Percentiles rank a stretch among this genome's conserved stretches.
These are phyloP conservation scores for Sitophilus oryzae DNA, from an alignment of 1,140 invertebrate genomes.

Conservation along the genomic window DNA sequence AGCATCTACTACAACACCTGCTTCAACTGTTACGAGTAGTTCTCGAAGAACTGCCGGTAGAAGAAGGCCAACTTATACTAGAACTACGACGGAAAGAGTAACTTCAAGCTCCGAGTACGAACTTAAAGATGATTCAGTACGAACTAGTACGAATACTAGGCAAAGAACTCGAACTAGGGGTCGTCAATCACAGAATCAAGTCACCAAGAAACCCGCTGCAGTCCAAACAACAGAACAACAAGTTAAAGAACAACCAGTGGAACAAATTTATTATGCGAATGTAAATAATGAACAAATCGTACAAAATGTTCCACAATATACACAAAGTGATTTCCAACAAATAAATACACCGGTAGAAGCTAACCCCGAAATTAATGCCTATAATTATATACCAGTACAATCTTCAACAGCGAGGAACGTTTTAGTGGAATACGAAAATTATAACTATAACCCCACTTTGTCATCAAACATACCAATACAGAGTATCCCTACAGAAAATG, in stretches of 20 bases:
- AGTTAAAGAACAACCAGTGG: slow-evolving; percentile 18
- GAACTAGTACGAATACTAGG: slow-evolving; percentile 34
- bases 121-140: slow-evolving; percentile 31
- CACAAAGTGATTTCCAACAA: slow-evolving; percentile 22
- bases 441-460: not conserved
- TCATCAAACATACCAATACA: slow-evolving; percentile 10
- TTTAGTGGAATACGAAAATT: not conserved
- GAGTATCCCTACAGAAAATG: slow-evolving; percentile 14
- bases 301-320: slow-evolving; percentile 3
- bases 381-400: not conserved
- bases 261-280: not conserved
- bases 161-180: slow-evolving; percentile 36
- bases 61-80: slow-evolving; percentile 28
- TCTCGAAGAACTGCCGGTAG: slow-evolving; percentile 21
- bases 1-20: slow-evolving; percentile 19
- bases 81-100: slow-evolving; percentile 41
- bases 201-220: slow-evolving; percentile 22
- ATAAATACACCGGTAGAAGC: not conserved
- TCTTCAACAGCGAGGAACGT: not conserved
- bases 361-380: not conserved
- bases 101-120: slow-evolving; percentile 48
- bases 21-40: slow-evolving; percentile 24
- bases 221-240: slow-evolving; percentile 18
- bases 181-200: slow-evolving; percentile 21
- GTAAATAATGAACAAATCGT: not conserved